Evolutionary conservation across 2,797 vertebrate genomes (phyloP).

Genomic region (Micrastur ruficollis): DNA sequence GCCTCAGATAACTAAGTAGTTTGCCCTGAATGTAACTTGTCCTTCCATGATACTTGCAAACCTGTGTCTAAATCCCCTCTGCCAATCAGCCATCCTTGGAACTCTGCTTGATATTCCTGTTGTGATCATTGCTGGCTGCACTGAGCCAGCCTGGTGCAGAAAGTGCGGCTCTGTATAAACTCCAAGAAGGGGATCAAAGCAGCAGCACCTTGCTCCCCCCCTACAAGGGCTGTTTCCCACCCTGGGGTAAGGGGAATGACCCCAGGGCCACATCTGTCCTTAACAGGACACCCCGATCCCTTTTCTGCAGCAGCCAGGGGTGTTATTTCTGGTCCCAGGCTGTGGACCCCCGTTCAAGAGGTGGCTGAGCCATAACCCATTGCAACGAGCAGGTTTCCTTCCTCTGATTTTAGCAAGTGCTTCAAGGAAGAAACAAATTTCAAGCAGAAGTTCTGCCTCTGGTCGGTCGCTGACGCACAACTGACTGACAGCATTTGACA

Average conservation of each 20-base stretch:
- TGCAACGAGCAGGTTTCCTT: background rate
- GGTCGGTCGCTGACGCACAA: fast-evolving
- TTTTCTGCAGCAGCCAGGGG: background rate
- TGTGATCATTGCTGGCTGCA: background rate
- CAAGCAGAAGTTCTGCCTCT: background rate
- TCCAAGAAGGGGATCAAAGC: background rate
- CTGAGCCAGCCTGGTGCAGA: background rate
- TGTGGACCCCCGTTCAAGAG: background rate
- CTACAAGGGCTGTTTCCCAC: background rate
- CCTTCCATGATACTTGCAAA: background rate
- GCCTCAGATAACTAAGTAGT: background rate
- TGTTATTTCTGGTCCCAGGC: background rate
- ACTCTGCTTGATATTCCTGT: background rate
- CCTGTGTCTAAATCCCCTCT: background rate
- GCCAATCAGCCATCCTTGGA: background rate
- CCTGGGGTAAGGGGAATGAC: background rate
- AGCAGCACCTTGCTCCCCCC: background rate
- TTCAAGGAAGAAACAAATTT: background rate
- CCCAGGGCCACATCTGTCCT: background rate
- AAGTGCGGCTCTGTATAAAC: background rate
- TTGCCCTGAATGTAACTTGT: background rate
- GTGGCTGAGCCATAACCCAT: background rate
- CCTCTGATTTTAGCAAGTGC: background rate
- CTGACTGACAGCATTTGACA: fast-evolving
- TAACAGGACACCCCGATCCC: background rate